Evolutionary conservation across 2,888 invertebrate species (phyloP).

Genomic region (Hypomecis atomaria): DNA sequence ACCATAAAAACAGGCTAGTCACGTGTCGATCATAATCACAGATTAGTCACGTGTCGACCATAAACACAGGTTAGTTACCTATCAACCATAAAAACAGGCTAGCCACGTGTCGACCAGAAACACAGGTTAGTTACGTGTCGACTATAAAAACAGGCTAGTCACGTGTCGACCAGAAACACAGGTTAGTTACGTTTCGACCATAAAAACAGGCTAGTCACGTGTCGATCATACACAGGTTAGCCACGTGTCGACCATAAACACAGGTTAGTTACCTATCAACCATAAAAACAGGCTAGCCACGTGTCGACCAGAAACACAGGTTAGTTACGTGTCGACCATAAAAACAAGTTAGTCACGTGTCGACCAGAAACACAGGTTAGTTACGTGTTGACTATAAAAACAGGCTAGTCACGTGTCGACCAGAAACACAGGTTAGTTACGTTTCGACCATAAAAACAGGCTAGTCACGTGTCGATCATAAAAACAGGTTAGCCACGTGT

Average conservation of each 20-base stretch:
- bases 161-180: neutral
- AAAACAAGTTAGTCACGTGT: conserved; percentile 87
- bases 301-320: neutral
- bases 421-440: neutral
- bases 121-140: conserved; percentile 53
- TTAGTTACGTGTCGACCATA: conserved; percentile 80
- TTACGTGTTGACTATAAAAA: conserved; percentile 88
- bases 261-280: conserved; percentile 67
- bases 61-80: neutral
- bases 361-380: neutral
- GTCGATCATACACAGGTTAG: neutral
- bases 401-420: conserved; percentile 76
- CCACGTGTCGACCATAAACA: conserved; percentile 72
- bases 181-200: conserved; percentile 77
- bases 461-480: conserved; percentile 48
- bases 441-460: conserved; percentile 90
- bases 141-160: conserved; percentile 90
- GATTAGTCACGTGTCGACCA: conserved; percentile 68
- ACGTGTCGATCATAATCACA: conserved; percentile 88
- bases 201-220: conserved; percentile 87
- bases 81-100: conserved; percentile 91
- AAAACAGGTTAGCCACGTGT: conserved; percentile 86
- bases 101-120: neutral
- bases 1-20: neutral
- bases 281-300: conserved; percentile 89